Evolutionary conservation across 2,888 invertebrate species (phyloP).

Genomic region (Carcina quercana): DNA sequence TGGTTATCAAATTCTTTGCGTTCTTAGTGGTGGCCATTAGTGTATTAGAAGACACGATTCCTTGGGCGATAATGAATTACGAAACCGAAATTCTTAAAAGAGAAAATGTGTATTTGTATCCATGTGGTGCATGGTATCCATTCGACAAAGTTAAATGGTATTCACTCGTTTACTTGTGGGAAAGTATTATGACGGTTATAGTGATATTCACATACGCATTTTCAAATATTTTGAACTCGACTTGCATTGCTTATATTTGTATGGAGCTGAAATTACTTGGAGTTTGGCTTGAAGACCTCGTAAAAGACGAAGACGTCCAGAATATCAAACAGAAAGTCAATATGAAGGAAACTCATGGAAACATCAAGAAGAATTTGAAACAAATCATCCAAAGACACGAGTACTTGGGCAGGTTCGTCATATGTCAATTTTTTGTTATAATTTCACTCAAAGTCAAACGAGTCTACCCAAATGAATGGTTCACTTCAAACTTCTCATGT

Average conservation of each 20-base stretch:
- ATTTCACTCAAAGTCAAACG: no score
- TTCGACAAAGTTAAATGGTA: conserved; percentile 55
- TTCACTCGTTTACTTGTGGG: conserved; percentile 46
- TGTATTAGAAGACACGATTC: conserved; percentile 39
- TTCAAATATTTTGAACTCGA: conserved; percentile 40
- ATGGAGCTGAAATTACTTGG: conserved; percentile 53
- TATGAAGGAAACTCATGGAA: conserved; percentile 21
- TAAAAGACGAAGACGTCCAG: conserved; percentile 30
- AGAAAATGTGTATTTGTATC: conserved; percentile 38
- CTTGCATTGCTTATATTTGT: conserved; percentile 41
- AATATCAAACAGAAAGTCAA: conserved; percentile 21
- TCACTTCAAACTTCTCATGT: no score
- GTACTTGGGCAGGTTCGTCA: conserved; percentile 41
- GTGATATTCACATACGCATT: conserved; percentile 42
- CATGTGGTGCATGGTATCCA: conserved; percentile 60
- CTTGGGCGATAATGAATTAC: conserved; percentile 47
- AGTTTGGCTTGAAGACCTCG: conserved; percentile 30
- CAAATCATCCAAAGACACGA: conserved; percentile 38
- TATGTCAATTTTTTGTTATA: no score
- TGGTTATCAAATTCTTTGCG: conserved; percentile 35
- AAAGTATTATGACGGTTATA: conserved; percentile 44
- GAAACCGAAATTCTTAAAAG: conserved; percentile 30
- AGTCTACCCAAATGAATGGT: no score
- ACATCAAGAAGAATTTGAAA: conserved; percentile 35
- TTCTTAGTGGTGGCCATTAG: conserved; percentile 36